Conservation (phyloP, 2,113 vertebrate genomes). For the Rhagologus leucostigma region DNA sequence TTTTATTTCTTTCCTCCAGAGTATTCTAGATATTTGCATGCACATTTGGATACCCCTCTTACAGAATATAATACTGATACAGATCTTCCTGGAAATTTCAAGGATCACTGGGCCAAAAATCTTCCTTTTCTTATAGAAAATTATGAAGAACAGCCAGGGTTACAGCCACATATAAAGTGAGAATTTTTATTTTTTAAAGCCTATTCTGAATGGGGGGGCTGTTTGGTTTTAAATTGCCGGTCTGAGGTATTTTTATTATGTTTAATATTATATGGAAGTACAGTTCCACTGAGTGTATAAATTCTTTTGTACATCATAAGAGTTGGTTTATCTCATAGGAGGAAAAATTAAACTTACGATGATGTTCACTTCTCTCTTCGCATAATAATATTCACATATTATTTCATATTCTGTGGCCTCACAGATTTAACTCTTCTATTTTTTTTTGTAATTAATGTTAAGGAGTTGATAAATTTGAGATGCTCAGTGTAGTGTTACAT, state of each 20-base stretch:
- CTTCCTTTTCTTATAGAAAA: slow-evolving; percentile 95
- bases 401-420: not conserved
- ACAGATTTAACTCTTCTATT: not conserved
- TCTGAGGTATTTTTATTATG: not conserved
- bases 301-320: not conserved
- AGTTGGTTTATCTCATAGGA: not conserved
- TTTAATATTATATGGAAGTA: not conserved
- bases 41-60: slow-evolving; percentile 90
- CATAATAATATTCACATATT: not conserved
- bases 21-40: slow-evolving; percentile 94
- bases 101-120: slow-evolving; percentile 97
- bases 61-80: slow-evolving; percentile 90
- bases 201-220: not conserved
- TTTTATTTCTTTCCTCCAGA: slow-evolving; percentile 72
- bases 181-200: not conserved
- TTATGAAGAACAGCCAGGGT: slow-evolving; percentile 95
- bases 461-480: not conserved
- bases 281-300: not conserved
- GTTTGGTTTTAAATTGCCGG: not conserved
- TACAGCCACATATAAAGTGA: slow-evolving; percentile 96
- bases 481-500: not conserved
- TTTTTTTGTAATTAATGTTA: not conserved
- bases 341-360: not conserved
- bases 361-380: not conserved
- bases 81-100: slow-evolving; percentile 93